These are phyloP conservation scores for Bryconaethiops microstoma DNA, from an alignment of 2,797 vertebrate species.

Conservation along the genomic window DNA sequence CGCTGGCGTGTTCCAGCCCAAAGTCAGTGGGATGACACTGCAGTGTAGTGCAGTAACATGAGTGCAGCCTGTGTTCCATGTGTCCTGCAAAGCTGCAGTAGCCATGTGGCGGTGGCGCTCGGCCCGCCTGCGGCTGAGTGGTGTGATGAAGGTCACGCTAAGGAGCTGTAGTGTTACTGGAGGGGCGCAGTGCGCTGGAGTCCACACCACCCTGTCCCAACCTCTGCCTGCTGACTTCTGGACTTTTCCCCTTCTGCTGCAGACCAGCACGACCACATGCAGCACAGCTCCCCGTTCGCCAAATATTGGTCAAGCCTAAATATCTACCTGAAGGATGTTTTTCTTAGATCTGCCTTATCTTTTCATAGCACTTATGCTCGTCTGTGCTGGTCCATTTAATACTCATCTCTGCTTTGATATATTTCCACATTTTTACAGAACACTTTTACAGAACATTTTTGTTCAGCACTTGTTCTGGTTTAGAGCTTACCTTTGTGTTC, in stretches of 20 bases:
- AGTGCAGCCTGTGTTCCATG: neutral
- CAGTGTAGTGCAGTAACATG: neutral
- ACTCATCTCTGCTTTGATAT: neutral
- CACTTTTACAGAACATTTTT: neutral
- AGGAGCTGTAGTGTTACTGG: neutral
- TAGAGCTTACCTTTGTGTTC: too few relatives aligned
- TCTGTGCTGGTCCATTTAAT: neutral
- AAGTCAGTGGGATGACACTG: neutral
- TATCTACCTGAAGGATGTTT: too few relatives aligned
- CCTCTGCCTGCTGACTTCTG: neutral
- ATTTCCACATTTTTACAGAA: neutral
- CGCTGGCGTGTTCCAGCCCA: neutral
- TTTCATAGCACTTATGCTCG: neutral
- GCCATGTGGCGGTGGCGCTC: neutral
- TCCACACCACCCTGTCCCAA: neutral
- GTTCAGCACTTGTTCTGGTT: neutral
- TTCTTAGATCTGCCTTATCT: neutral
- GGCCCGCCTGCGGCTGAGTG: neutral
- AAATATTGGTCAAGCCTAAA: neutral
- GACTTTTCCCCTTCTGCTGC: neutral
- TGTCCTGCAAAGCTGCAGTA: neutral
- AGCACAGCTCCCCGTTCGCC: neutral
- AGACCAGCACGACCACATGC: neutral
- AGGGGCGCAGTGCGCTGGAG: constrained; percentile 1
- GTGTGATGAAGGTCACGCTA: neutral